A percentile compares a stretch with the other conserved stretches of the same genome.
phyloP scores from a whole-genome alignment of 2,888 invertebrate genomes.

The Euzophera pinguis region DNA sequence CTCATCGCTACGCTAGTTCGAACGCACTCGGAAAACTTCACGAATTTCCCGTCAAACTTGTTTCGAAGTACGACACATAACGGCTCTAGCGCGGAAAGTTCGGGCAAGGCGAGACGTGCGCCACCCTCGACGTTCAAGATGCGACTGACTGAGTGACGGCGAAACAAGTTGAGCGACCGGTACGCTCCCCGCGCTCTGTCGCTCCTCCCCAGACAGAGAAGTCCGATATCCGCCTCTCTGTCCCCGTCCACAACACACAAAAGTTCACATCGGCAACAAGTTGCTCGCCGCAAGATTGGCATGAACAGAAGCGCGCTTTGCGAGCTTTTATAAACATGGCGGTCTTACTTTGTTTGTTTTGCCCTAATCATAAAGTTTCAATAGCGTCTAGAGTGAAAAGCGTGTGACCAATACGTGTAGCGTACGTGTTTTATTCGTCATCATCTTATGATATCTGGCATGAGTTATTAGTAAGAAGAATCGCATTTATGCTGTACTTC shows the following conservation, averaged over 20 bases:
- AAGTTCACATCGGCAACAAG: conserved; percentile 78
- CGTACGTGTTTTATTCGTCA: conserved; percentile 11
- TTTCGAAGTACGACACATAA: conserved; percentile 75
- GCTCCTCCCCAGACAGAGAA: conserved; percentile 73
- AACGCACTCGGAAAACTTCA: conserved; percentile 70
- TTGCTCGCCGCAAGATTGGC: conserved; percentile 77
- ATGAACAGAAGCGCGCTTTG: conserved; percentile 77
- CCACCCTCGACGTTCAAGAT: conserved; percentile 53
- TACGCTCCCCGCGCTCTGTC: conserved; percentile 63
- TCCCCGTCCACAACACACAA: conserved; percentile 37
- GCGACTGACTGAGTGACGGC: conserved; percentile 63
- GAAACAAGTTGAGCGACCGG: conserved; percentile 69
- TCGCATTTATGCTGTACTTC: too few species aligned
- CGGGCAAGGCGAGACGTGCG: conserved; percentile 34
- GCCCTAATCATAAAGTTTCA: conserved; percentile 70
- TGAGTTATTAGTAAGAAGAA: too few species aligned
- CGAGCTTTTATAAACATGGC: conserved; percentile 79
- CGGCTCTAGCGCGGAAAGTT: conserved; percentile 53
- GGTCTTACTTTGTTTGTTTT: conserved; percentile 76
- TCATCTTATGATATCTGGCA: too few species aligned
- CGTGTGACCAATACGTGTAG: conserved; percentile 36
- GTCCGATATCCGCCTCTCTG: conserved; percentile 53
- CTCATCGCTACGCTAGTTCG: conserved; percentile 70
- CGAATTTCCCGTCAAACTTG: conserved; percentile 79
- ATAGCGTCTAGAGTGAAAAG: conserved; percentile 51